Conservation (phyloP, 2,113 vertebrate genomes). For the Malaclemys terrapin region DNA sequence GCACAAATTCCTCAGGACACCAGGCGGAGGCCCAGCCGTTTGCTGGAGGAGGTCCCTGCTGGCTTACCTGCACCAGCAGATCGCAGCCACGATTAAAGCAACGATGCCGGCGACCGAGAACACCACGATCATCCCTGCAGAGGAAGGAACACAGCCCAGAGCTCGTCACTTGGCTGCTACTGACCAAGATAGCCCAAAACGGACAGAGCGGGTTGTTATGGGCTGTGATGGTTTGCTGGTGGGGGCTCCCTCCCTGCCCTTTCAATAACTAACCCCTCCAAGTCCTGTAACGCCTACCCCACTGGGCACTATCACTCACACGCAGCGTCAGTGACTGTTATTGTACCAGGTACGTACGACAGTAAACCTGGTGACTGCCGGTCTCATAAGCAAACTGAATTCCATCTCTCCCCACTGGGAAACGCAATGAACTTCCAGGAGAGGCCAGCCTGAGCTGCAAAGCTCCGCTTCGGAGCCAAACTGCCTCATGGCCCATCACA, state of each 20-base stretch:
- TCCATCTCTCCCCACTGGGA: background rate
- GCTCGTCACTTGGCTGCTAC: background rate
- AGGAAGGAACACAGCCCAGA: background rate
- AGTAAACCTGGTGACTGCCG: background rate
- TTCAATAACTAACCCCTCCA: background rate
- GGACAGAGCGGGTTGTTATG: background rate
- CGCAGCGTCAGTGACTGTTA: background rate
- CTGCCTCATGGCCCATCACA: background rate
- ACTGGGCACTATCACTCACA: background rate
- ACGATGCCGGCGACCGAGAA: constrained; percentile 82
- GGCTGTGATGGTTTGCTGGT: background rate
- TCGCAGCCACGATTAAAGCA: constrained; percentile 79
- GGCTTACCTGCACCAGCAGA: constrained; percentile 92
- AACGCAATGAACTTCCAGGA: background rate
- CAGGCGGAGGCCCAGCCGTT: fast-evolving
- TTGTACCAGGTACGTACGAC: background rate
- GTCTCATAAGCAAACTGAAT: background rate
- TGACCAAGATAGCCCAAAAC: background rate
- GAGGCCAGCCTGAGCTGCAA: background rate
- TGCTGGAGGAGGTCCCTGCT: fast-evolving
- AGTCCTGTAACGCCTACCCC: background rate
- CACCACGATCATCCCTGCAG: constrained; percentile 85
- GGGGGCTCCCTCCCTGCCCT: background rate
- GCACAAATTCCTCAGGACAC: background rate
- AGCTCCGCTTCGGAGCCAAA: background rate